These are phyloP conservation scores for Idaea straminata DNA, from an alignment of 2,888 invertebrate species.

Conservation along the genomic window DNA sequence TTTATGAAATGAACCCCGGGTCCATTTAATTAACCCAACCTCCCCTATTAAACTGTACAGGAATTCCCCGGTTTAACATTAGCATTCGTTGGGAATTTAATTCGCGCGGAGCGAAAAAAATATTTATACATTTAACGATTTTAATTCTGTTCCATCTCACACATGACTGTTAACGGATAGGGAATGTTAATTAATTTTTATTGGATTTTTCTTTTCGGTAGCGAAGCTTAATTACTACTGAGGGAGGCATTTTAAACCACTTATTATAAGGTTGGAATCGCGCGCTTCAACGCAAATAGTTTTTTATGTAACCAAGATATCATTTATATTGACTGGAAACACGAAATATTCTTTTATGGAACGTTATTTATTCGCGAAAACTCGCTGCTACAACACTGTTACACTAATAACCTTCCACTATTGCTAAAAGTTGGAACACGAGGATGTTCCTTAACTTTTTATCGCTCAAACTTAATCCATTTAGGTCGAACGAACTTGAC, in stretches of 20 bases:
- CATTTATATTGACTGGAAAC: slow-evolving; percentile 47
- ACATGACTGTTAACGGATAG: slow-evolving; percentile 53
- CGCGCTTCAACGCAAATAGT: slow-evolving; percentile 55
- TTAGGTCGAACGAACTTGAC: slow-evolving; percentile 44
- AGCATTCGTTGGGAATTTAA: slow-evolving; percentile 74
- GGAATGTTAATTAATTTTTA: slow-evolving; percentile 63
- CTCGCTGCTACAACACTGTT: slow-evolving; percentile 34
- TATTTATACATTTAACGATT: slow-evolving; percentile 61
- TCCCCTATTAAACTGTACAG: slow-evolving; percentile 73
- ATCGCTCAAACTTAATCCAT: slow-evolving; percentile 50
- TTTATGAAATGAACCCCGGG: slow-evolving; percentile 73
- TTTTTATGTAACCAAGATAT: slow-evolving; percentile 6
- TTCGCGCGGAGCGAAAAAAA: slow-evolving; percentile 63
- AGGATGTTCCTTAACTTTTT: slow-evolving; percentile 31
- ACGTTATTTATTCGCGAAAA: slow-evolving; percentile 49
- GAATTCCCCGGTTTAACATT: slow-evolving; percentile 77
- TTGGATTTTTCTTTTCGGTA: slow-evolving; percentile 66
- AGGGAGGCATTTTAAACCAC: slow-evolving; percentile 42
- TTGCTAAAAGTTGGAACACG: slow-evolving; percentile 25
- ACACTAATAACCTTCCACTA: slow-evolving; percentile 22
- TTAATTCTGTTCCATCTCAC: slow-evolving; percentile 55
- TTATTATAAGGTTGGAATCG: slow-evolving; percentile 38
- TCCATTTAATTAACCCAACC: slow-evolving; percentile 77
- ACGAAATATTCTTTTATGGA: slow-evolving; percentile 49
- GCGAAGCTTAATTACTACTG: slow-evolving; percentile 66